Percentiles rank a stretch among this genome's conserved stretches.
These are phyloP conservation scores for Arge pagana DNA, from an alignment of 2,888 invertebrate genomes.

Conservation along the genomic window DNA sequence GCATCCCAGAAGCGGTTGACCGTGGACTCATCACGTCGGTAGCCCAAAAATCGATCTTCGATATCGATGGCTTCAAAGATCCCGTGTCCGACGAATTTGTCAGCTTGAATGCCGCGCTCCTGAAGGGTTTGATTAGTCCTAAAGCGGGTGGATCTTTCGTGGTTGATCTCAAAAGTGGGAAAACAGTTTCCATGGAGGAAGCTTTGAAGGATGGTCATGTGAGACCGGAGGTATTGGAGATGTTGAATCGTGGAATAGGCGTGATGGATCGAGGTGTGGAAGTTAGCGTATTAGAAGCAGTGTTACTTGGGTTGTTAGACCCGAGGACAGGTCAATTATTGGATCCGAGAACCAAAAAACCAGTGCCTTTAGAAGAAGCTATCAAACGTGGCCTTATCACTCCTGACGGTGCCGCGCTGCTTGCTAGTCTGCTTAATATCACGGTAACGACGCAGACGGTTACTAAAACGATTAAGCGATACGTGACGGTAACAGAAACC, in stretches of 20 bases:
- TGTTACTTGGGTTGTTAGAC: conserved; percentile 84
- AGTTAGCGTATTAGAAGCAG: conserved; percentile 84
- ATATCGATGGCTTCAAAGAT: conserved; percentile 89
- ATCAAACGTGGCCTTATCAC: conserved; percentile 84
- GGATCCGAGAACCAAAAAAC: conserved; percentile 72
- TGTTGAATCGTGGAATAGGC: conserved; percentile 82
- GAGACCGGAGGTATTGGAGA: conserved; percentile 84
- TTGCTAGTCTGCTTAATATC: conserved; percentile 84
- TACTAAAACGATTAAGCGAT: conserved; percentile 80
- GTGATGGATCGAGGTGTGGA: conserved; percentile 77
- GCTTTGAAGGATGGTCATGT: conserved; percentile 79
- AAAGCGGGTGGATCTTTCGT: conserved; percentile 74
- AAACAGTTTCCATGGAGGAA: conserved; percentile 76
- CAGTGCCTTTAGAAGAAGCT: conserved; percentile 83
- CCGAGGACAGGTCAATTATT: conserved; percentile 85
- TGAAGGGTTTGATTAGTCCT: conserved; percentile 76
- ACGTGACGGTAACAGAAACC: conserved; percentile 76
- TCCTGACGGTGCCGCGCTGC: conserved; percentile 83
- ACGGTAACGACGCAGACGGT: conserved; percentile 87
- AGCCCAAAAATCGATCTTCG: conserved; percentile 85
- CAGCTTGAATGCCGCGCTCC: conserved; percentile 80
- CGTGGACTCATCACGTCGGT: conserved; percentile 88
- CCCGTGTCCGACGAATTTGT: conserved; percentile 80
- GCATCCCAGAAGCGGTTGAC: conserved; percentile 85
- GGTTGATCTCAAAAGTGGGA: conserved; percentile 74